Evolutionary conservation across 2,797 vertebrate species (phyloP), one percentile per base, ranked within the genome.

Genomic region (Enoplosus armatus): DNA sequence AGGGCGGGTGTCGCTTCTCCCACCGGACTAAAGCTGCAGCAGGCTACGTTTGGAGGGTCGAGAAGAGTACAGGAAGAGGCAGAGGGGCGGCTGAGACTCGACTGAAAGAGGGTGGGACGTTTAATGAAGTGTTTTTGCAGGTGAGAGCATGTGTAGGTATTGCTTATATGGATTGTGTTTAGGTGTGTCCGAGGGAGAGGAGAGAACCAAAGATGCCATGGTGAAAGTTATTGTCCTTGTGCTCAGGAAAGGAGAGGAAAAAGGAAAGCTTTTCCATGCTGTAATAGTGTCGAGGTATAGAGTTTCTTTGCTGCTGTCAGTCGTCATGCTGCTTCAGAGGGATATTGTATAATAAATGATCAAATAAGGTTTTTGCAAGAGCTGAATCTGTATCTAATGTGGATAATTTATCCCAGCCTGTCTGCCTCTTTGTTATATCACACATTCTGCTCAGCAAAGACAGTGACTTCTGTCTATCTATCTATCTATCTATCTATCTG

Each of bases 1-100:
- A 80, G 89, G 90, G 90, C 77, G 91, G 91, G 77, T 73, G 80
- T 85, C 73, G 83, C 76, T 85, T 77, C 80, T 87, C 88, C 84
- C 88, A 66, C 63, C 47, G 86, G 89, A 85, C 79, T n/a, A 9
- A 78, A 79, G 82, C 86, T 87, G 91, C 91, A 77, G 88, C 82
- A 85, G 72, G 62, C 22, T 61, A 1, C 33, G 63, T 29, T 24
- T n/a, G 68, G 64, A 71, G 80, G 59, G 56, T 50, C 33, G 55
- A 70, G 63, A 29, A 60, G 85, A 87, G 75, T 33, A 48, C 76
- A 74, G 77, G 62, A 60, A 29, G 75, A 81, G 75, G 54, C 65
- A 61, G 85, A 81, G 82, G 61, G 71, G 60, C 54, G 55, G 43
- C 69, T 35, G 74, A 63, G 66, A 81, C 56, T 58, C 51, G 53